Evolutionary conservation across 1,140 invertebrate species (phyloP), one percentile per base, ranked within the genome.

Genomic region (Druon quercuslanigerum): DNA sequence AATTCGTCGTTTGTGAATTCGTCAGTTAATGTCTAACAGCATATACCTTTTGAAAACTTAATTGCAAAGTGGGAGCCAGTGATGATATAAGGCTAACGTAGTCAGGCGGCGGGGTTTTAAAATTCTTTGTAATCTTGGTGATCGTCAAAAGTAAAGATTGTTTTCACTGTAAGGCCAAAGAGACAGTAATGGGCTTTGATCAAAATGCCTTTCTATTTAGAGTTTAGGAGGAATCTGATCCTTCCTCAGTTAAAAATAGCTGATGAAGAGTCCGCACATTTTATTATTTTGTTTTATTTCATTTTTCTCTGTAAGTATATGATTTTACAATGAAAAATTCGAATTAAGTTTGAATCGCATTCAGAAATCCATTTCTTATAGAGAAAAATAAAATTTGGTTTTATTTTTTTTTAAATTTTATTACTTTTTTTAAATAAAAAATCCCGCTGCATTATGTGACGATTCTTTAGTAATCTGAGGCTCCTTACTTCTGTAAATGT

Each of bases 401-500:
- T 60, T 54, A 17, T 80, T 72, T 77, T 33, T 13, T 76, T 71
- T n/a, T n/a, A n/a, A 60, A 72, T 40, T 60, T 74, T 3, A 52
- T 19, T 54, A 51, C 81, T 17, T 66, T 74, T 76, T 54, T 12
- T n/a, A n/a, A n/a, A 71, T 17, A n/a, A 75, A 72, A 75, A 87
- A 87, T 88, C 84, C 85, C 82, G 83, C 84, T 82, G 86, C 84
- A 82, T 73, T 72, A 52, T 75, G 52, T 89, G 91, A 89, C 82
- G 87, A 90, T 86, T 89, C 90, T 92, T 92, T 92, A 92, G 91
- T 92, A 92, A 92, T 91, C 91, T 91, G 91, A 92, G 91, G 91
- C 90, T 88, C 87, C 80, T 71, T 50, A 56, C 20, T 74, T 77
- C 46, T 66, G 51, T 56, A 54, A 70, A 20, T 74, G 20, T 25